Conservation (phyloP, 2,888 invertebrate species). For the Terebella lapidaria region DNA sequence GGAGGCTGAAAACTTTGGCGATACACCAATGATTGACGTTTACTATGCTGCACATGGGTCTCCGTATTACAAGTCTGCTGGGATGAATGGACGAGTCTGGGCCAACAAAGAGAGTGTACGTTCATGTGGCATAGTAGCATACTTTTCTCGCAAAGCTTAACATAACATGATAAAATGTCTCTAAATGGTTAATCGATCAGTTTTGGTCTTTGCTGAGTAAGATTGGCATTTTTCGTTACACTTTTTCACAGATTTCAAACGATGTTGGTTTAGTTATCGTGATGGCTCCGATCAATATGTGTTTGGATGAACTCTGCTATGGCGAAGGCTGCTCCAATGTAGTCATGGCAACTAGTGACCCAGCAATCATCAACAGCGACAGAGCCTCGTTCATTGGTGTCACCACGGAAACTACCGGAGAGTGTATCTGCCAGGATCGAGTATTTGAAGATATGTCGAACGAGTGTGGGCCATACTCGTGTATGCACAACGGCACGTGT, state of each 20-base stretch:
- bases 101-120: constrained; percentile 33
- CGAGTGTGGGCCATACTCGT: constrained; percentile 71
- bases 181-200: too few relatives aligned
- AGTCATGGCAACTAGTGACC: constrained; percentile 59
- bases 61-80: constrained; percentile 88
- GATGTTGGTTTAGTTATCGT: constrained; percentile 60
- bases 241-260: too few relatives aligned
- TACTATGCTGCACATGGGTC: constrained; percentile 92
- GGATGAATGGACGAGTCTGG: constrained; percentile 83
- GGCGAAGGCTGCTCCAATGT: constrained; percentile 79
- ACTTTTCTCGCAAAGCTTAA: too few relatives aligned
- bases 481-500: constrained; percentile 94
- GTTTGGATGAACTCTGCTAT: constrained; percentile 34
- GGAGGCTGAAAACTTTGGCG: too few relatives aligned
- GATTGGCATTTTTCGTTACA: too few relatives aligned
- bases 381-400: constrained; percentile 95
- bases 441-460: neutral
- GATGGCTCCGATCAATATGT: constrained; percentile 85
- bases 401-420: constrained; percentile 71
- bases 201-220: too few relatives aligned
- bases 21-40: constrained; percentile 61
- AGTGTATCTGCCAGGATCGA: constrained; percentile 1
- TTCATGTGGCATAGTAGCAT: too few relatives aligned
- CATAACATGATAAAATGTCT: too few relatives aligned
- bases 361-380: constrained; percentile 86